Percentiles rank a stretch among this genome's conserved stretches.
These are phyloP conservation scores for Heterocephalus glaber DNA, from an alignment of 2,113 vertebrate genomes.

Conservation along the genomic window DNA sequence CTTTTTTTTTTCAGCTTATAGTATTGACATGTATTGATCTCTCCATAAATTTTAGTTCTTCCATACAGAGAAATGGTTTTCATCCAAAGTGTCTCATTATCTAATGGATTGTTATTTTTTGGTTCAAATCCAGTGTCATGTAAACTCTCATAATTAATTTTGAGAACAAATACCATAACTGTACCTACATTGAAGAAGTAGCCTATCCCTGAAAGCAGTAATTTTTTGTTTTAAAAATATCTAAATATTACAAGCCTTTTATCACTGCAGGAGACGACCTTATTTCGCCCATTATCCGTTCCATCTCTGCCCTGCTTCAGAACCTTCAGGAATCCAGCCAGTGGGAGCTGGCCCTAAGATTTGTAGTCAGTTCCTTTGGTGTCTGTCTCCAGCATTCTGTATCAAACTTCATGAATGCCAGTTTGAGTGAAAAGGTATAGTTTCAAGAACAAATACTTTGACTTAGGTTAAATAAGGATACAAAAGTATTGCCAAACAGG, in stretches of 20 bases:
- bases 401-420: slow-evolving; percentile 88
- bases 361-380: slow-evolving; percentile 87
- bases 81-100: not conserved
- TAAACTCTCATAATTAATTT: slow-evolving; percentile 5
- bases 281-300: slow-evolving; percentile 84
- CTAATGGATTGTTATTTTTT: not conserved
- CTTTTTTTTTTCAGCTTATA: no score
- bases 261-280: slow-evolving; percentile 84
- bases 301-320: slow-evolving; percentile 88
- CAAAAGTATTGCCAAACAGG: not conserved
- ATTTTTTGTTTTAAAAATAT: not conserved
- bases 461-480: not conserved
- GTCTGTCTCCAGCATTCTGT: slow-evolving; percentile 91
- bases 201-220: not conserved
- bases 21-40: slow-evolving; percentile 9
- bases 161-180: not conserved
- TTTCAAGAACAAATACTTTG: not conserved
- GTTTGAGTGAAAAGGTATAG: slow-evolving; percentile 86
- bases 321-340: slow-evolving; percentile 95
- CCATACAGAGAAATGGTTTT: not conserved
- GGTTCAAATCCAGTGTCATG: not conserved
- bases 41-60: slow-evolving; percentile 42
- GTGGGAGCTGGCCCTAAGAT: slow-evolving; percentile 90
- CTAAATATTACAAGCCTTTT: not conserved
- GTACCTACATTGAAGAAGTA: not conserved